Evolutionary conservation across 2,113 vertebrate species (phyloP).

Genomic region (Strix uralensis): DNA sequence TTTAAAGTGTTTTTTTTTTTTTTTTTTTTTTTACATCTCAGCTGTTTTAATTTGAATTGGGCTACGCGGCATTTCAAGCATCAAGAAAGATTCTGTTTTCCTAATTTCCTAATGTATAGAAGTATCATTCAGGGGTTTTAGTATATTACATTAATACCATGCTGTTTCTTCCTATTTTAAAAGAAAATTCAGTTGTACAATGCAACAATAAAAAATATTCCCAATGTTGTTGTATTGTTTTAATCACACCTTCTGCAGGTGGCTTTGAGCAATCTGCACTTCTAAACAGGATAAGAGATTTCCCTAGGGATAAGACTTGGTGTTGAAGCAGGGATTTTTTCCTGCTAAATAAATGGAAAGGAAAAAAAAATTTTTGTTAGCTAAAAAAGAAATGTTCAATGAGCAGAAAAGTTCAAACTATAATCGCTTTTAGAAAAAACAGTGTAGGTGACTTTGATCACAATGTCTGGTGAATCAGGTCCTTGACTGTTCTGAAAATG

Average conservation of each 20-base stretch:
- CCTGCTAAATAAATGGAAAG: neutral
- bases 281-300: neutral
- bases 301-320: neutral
- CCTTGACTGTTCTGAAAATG: neutral
- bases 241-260: neutral
- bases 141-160: neutral
- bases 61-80: neutral
- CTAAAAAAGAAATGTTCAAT: neutral
- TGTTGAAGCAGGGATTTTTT: neutral
- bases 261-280: neutral
- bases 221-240: neutral
- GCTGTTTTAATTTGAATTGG: neutral
- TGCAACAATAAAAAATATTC: neutral
- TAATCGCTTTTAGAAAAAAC: neutral
- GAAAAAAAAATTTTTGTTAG: neutral
- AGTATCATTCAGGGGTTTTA: neutral
- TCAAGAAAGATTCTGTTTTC: neutral
- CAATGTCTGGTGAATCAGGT: neutral
- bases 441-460: neutral
- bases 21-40: neutral
- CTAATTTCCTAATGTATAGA: neutral
- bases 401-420: neutral
- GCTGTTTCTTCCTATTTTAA: neutral
- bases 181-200: neutral
- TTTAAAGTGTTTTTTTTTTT: neutral